These are phyloP conservation scores for Tapera naevia DNA, from an alignment of 2,797 vertebrate genomes.

Conservation along the genomic window DNA sequence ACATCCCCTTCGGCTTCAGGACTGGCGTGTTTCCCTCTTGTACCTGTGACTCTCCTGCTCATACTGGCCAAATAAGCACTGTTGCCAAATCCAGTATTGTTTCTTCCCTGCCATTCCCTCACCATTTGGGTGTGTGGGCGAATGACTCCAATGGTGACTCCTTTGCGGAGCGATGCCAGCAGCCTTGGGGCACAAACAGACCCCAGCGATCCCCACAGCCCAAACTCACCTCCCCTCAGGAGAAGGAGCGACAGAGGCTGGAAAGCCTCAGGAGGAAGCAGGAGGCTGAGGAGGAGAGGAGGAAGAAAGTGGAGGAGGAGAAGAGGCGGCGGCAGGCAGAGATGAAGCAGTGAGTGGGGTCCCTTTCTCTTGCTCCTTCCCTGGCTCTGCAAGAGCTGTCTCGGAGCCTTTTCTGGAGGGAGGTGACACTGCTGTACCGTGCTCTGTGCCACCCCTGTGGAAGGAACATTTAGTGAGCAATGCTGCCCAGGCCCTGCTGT, in stretches of 20 bases:
- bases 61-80: neutral
- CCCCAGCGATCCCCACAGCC: neutral
- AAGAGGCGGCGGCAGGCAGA: conserved; percentile 89
- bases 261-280: conserved; percentile 91
- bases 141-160: neutral
- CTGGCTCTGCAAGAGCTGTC: neutral
- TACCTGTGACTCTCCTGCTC: neutral
- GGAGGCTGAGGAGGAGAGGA: conserved; percentile 90
- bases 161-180: neutral
- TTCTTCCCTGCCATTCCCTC: neutral
- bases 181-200: neutral
- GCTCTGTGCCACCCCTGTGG: neutral
- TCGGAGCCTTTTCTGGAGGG: neutral
- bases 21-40: neutral
- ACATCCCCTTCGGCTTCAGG: neutral
- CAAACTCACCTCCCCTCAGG: conserved; percentile 61
- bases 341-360: conserved; percentile 83
- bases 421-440: neutral
- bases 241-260: conserved; percentile 87
- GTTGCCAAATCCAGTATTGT: neutral
- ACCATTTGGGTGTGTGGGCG: neutral
- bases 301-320: conserved; percentile 92
- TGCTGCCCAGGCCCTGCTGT: neutral
- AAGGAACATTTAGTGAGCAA: neutral
- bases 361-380: neutral